These are phyloP conservation scores for Agriopis marginaria DNA, from an alignment of 2,888 invertebrate species.

Conservation along the genomic window DNA sequence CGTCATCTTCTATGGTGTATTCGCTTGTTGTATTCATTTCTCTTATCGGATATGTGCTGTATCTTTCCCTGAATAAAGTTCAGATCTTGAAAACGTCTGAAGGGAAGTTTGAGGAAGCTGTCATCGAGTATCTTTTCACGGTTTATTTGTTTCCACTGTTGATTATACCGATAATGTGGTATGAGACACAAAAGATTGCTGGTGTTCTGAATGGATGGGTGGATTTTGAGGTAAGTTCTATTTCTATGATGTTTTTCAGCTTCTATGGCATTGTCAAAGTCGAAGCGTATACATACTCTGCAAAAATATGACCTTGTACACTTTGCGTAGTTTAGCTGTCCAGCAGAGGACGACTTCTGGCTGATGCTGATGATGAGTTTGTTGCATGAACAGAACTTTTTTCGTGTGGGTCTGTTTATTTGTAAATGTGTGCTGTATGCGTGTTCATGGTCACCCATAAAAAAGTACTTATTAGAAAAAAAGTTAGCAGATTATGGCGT, in stretches of 20 bases:
- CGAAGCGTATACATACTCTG: neutral
- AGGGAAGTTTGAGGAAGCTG: conserved; percentile 91
- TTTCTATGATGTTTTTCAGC: neutral
- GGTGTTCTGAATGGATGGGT: conserved; percentile 88
- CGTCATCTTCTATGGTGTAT: conserved; percentile 86
- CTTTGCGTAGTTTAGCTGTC: no score
- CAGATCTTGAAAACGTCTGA: conserved; percentile 87
- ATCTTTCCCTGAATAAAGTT: conserved; percentile 88
- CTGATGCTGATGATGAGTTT: no score
- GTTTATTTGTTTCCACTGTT: conserved; percentile 89
- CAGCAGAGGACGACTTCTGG: no score
- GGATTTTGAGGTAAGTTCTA: conserved; percentile 87
- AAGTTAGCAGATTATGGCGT: no score
- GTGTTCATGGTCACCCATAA: no score
- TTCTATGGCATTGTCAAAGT: neutral
- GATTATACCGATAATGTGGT: conserved; percentile 88
- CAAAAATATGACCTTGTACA: no score
- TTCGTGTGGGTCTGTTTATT: no score
- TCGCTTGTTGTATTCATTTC: conserved; percentile 82
- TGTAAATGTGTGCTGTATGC: no score
- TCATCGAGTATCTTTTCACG: conserved; percentile 91
- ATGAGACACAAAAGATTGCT: conserved; percentile 88
- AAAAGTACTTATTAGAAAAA: no score
- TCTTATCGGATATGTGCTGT: conserved; percentile 85
- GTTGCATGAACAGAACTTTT: no score